Conservation (phyloP, 2,113 vertebrate species). For the Embiotoca jacksoni region DNA sequence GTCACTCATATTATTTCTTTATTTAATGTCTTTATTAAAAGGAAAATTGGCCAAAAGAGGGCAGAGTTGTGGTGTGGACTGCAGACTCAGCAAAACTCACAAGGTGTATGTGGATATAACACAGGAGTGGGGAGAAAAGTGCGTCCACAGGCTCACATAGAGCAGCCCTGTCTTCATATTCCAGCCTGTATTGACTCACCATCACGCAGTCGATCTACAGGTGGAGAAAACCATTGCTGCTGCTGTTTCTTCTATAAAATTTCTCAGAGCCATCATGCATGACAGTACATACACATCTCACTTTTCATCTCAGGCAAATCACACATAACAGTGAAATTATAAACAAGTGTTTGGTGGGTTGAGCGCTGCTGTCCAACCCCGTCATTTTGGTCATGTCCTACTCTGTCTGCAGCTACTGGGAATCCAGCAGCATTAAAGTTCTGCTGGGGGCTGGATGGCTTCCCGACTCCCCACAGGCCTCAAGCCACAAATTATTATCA, state of each 20-base stretch:
- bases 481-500: constrained; percentile 79
- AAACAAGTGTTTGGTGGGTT: constrained; percentile 66
- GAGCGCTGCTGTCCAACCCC: constrained; percentile 72
- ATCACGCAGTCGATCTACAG: constrained; percentile 17
- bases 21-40: constrained; percentile 32
- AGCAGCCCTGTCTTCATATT: constrained; percentile 20
- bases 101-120: constrained; percentile 32
- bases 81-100: constrained; percentile 47
- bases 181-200: constrained; percentile 23
- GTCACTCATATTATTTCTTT: constrained; percentile 14
- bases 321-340: constrained; percentile 46
- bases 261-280: constrained; percentile 7
- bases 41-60: constrained; percentile 41
- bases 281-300: not conserved
- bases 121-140: constrained; percentile 11
- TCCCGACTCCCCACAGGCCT: constrained; percentile 67
- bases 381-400: constrained; percentile 82
- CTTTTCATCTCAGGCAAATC: constrained; percentile 38
- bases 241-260: not conserved
- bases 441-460: constrained; percentile 60
- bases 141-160: constrained; percentile 41
- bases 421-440: constrained; percentile 58
- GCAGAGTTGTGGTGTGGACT: constrained; percentile 13
- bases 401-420: constrained; percentile 51
- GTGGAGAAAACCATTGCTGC: constrained; percentile 33